These are phyloP conservation scores for Sebastiscus albofasciatus DNA, from an alignment of 2,797 vertebrate species.

Conservation along the genomic window DNA sequence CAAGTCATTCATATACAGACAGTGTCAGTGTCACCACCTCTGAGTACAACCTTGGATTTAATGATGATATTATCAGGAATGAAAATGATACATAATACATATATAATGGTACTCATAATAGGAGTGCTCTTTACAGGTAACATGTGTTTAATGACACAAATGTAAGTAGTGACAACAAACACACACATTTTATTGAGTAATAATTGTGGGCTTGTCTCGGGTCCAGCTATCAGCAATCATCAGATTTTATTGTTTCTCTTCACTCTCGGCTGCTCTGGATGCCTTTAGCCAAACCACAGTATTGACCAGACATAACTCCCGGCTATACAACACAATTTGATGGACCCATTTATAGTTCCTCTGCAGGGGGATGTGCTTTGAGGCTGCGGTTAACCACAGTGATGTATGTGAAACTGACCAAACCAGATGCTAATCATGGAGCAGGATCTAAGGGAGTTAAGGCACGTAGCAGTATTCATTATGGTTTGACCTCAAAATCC, in stretches of 20 bases:
- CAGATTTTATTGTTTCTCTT: background rate
- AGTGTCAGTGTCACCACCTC: background rate
- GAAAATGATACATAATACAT: background rate
- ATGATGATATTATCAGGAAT: background rate
- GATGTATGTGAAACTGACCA: slow-evolving; percentile 13
- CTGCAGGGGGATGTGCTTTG: background rate
- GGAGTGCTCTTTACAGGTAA: background rate
- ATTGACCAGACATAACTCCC: slow-evolving; percentile 43
- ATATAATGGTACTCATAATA: background rate
- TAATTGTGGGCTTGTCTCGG: background rate
- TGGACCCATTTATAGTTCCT: background rate
- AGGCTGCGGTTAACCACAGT: slow-evolving; percentile 50
- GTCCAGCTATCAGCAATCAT: background rate
- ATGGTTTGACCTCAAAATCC: slow-evolving; percentile 14
- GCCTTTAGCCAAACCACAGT: slow-evolving; percentile 40
- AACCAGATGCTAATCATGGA: slow-evolving; percentile 5
- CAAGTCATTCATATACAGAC: background rate
- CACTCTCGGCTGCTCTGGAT: background rate
- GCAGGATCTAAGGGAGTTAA: background rate
- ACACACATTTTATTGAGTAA: background rate
- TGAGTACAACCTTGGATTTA: background rate
- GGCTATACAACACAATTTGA: background rate
- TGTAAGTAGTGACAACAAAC: background rate
- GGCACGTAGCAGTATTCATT: background rate
- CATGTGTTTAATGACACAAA: background rate